Base-by-base conservation (phyloP, 2,113 vertebrate species). In the Ciconia boyciana region DNA sequence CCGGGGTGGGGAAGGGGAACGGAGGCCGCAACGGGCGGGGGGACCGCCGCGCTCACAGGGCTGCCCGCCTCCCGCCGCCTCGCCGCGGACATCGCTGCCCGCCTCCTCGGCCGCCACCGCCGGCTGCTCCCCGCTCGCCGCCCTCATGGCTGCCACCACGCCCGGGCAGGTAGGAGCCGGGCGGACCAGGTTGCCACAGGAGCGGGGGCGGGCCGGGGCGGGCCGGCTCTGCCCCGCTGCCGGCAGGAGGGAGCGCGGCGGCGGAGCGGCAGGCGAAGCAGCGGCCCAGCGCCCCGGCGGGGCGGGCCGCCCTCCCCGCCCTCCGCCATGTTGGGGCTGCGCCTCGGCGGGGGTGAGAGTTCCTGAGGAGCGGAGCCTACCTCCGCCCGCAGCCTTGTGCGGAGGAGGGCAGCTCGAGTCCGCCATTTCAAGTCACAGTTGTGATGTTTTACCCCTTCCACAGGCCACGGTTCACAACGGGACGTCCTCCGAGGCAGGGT, bases 361-460 rank as follows among this genome's bases (percentile, higher is more conserved):
- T 7, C 4, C 25, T 7, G 12, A 6, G 26, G 22, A 10, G 4
- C 3, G 2, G 16, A 15, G 29, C 8, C 4, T 14, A 1, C 2
- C 25, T 10, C 3, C 11, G 2, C 25, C 20, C 3, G 16, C 46
- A 43, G 34, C 20, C 22, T 5, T 4, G 25, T 3, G 31, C 18
- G 9, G 10, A 1, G 22, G 13, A 2, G 17, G 21, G 4, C 9
- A 4, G 17, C 0, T 1, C 7, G 14, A 7, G 7, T 1, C 16
- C 7, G 10, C 41, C 61, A 1, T 8, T 43, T 10, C 8, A 7
- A 4, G 72, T 10, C 60, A 7, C 22, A 3, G n/a, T 2, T 4
- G 31, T 4, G 9, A 15, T 10, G 21, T 4, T 24, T 20, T 2
- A 18, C 5, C 9, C 22, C 13, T 25, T 22, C 60, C 41, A 1